These are phyloP conservation scores for Triplophysa tibetana DNA, from an alignment of 2,113 vertebrate species.

Conservation along the genomic window DNA sequence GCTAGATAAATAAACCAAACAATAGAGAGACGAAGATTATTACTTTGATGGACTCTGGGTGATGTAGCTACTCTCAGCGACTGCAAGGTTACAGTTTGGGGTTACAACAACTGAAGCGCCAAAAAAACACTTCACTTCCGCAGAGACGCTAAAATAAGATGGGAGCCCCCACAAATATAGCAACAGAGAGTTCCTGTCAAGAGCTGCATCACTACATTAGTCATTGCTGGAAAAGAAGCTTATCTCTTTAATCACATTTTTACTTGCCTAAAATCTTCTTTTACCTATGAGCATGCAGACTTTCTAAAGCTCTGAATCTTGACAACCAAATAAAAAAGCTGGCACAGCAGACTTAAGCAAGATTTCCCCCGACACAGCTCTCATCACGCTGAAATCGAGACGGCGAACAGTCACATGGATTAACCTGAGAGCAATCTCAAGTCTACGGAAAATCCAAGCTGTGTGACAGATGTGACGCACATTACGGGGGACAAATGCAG, in stretches of 20 bases:
- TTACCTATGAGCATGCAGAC: background rate
- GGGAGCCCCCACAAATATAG: constrained; percentile 63
- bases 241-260: background rate
- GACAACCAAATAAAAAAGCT: constrained; percentile 1
- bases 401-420: background rate
- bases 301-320: constrained; percentile 5
- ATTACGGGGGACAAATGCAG: background rate
- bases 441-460: background rate
- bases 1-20: background rate
- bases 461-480: background rate
- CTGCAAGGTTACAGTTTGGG: background rate
- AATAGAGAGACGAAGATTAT: background rate
- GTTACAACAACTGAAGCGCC: constrained; percentile 39
- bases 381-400: background rate
- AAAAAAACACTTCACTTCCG: constrained; percentile 57
- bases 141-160: constrained; percentile 59
- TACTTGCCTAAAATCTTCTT: background rate
- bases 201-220: constrained; percentile 18
- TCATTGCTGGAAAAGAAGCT: constrained; percentile 15
- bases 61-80: background rate
- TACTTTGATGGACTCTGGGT: background rate
- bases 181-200: constrained; percentile 43
- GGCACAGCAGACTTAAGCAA: background rate
- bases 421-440: background rate
- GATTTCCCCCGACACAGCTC: background rate